phyloP scores from a whole-genome alignment of 2,888 invertebrate genomes.

The Epinotia demarniana region DNA sequence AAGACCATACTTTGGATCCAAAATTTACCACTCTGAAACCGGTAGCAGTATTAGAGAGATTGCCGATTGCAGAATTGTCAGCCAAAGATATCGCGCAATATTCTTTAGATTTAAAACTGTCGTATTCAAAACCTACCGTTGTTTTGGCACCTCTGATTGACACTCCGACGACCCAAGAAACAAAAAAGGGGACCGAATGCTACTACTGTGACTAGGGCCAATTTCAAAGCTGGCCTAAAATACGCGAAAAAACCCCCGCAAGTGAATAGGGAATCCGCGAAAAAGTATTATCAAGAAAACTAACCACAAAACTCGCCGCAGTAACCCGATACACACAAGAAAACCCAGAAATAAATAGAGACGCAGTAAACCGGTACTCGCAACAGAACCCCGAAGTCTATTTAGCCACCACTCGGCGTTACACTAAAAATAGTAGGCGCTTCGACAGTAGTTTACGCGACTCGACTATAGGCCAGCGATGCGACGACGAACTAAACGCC shows the following conservation, averaged over 20 bases:
- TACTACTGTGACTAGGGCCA: no score
- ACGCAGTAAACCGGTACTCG: conserved; percentile 7
- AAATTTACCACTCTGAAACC: no score
- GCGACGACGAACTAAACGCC: neutral
- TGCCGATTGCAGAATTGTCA: no score
- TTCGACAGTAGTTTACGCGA: neutral
- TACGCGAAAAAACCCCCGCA: neutral
- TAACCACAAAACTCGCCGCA: neutral
- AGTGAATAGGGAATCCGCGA: conserved; percentile 6
- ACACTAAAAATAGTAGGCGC: neutral
- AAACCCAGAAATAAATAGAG: conserved; percentile 7
- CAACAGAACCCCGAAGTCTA: neutral
- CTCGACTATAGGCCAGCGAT: neutral
- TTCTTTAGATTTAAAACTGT: no score
- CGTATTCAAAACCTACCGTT: no score
- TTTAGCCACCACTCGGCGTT: no score
- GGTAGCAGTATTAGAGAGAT: no score
- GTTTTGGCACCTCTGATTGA: no score
- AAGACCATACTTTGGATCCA: no score
- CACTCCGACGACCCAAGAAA: conserved; percentile 21
- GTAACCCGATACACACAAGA: conserved; percentile 1
- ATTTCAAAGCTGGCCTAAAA: neutral
- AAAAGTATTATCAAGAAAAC: conserved; percentile 9
- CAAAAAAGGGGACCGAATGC: neutral
- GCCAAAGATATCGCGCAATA: no score